These are phyloP conservation scores for Patella caerulea DNA, from an alignment of 2,888 invertebrate species.

Conservation along the genomic window DNA sequence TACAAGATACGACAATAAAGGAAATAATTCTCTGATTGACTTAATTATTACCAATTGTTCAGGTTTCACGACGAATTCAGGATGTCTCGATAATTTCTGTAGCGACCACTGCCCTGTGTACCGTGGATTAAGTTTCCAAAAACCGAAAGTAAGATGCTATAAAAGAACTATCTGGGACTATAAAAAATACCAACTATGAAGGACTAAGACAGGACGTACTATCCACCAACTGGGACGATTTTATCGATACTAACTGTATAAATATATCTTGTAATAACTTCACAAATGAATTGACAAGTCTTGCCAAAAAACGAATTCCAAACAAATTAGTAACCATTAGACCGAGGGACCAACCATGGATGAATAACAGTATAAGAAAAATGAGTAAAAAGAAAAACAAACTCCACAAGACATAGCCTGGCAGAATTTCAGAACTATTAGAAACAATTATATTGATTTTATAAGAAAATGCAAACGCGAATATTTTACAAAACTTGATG, in stretches of 20 bases:
- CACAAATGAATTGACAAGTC: neutral
- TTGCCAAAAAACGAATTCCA: neutral
- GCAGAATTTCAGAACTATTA: conserved; percentile 1
- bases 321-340: conserved; percentile 1
- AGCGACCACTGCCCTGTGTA: conserved; percentile 1
- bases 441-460: neutral
- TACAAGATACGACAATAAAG: neutral
- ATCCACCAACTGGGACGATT: neutral
- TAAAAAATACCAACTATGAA: neutral
- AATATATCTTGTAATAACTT: neutral
- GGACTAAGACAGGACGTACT: neutral
- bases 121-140: neutral
- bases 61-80: neutral
- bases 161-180: conserved; percentile 9
- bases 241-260: neutral
- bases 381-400: neutral
- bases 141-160: neutral
- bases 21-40: neutral
- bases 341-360: neutral
- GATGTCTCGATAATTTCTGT: neutral
- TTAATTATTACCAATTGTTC: neutral
- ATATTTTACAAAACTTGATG: neutral
- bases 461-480: neutral
- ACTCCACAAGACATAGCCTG: neutral
- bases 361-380: conserved; percentile 4